Base-by-base conservation (phyloP, 2,113 vertebrate genomes). In the Oryzias celebensis region DNA sequence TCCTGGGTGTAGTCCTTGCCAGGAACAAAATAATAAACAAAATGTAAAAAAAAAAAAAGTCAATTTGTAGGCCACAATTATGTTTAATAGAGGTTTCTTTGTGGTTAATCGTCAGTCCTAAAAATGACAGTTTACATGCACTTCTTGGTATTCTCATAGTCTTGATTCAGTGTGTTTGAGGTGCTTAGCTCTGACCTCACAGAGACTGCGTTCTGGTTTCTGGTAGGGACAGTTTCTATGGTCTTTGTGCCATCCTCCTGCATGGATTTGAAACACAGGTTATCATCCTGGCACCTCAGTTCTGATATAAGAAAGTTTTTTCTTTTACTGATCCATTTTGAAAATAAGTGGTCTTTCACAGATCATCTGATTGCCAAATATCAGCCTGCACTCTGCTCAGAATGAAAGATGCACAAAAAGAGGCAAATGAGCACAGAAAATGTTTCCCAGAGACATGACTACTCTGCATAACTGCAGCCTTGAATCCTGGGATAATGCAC, bases 401-500 rank as follows among this genome's bases (percentile, higher is more conserved):
- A 58, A n/a, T 22, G 61, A 75, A 18, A 72, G 45, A 52, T 79
- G 73, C 45, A 81, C 70, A 75, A 64, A 44, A 79, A 52, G 54
- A 71, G 41, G 55, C 67, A 70, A 75, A 77, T 76, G 66, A 70
- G 48, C 52, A 28, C 14, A 45, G 62, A 47, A 73, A 72, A 3
- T 36, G 20, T 80, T 71, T 83, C 65, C 77, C 73, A 69, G 71
- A 23, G 47, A 66, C 66, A 64, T 47, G 64, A 65, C 67, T 62
- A 1, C 58, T 58, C 58, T 18, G 55, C 51, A 4, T 67, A 68
- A 65, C 69, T 64, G 59, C 69, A 71, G 65, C 51, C 65, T 68
- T 72, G 77, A 78, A 80, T 81, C 67, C 69, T 4, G 64, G 64
- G 74, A 80, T 78, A 80, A 80, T 84, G 75, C 79, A 77, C 63